Percentiles rank a stretch among this genome's conserved stretches.
phyloP scores from a whole-genome alignment of 2,888 invertebrate species.

The Sarcophaga rosellei region DNA sequence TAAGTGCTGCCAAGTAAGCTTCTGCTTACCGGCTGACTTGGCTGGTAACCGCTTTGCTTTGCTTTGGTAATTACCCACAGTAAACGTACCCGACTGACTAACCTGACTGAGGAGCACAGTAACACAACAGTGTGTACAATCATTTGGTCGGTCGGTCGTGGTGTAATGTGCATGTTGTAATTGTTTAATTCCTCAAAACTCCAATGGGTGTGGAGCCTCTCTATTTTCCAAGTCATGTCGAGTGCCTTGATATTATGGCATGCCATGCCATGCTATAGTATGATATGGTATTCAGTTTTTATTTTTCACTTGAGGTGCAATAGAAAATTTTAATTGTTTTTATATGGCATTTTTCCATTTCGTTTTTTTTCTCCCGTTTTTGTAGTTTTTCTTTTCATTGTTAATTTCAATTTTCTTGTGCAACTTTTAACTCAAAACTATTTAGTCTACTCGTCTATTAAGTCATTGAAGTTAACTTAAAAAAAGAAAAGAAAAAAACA shows the following conservation, averaged over 20 bases:
- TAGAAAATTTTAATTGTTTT: constrained; percentile 61
- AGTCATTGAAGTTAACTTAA: constrained; percentile 49
- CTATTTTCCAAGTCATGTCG: constrained; percentile 8
- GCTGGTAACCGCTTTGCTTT: constrained; percentile 8
- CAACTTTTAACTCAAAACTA: constrained; percentile 38
- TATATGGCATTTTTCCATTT: constrained; percentile 48
- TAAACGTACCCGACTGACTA: not conserved
- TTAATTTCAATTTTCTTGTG: constrained; percentile 51
- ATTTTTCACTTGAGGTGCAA: constrained; percentile 20
- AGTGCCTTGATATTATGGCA: not conserved
- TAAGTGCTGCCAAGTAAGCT: not conserved
- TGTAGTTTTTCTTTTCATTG: constrained; percentile 35
- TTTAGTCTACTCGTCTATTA: constrained; percentile 58
- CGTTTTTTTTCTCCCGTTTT: not conserved
- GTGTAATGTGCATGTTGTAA: constrained; percentile 10
- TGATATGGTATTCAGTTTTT: constrained; percentile 36
- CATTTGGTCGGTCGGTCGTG: not conserved
- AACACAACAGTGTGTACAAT: not conserved
- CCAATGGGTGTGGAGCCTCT: not conserved
- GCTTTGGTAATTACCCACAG: constrained; percentile 30
- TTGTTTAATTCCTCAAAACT: constrained; percentile 9
- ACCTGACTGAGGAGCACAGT: constrained; percentile 10
- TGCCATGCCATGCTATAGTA: constrained; percentile 3
- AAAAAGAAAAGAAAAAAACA: not conserved
- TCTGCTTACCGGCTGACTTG: not conserved